These are phyloP conservation scores for Sphenodon punctatus DNA, from an alignment of 2,797 vertebrate species.

Conservation along the genomic window DNA sequence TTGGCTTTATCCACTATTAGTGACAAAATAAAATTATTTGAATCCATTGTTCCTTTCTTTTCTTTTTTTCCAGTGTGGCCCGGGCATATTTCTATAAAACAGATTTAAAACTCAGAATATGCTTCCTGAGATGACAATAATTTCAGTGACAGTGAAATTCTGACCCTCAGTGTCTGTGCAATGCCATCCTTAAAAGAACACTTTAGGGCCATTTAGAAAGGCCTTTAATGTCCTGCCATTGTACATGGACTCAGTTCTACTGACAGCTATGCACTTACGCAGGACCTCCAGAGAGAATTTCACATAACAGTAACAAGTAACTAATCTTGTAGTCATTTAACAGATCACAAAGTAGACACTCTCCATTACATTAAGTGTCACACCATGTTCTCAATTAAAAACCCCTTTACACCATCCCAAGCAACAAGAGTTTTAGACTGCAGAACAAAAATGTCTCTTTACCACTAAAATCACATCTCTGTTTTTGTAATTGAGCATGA, in stretches of 20 bases:
- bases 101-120: background rate
- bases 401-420: slow-evolving; percentile 27
- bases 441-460: slow-evolving; percentile 1
- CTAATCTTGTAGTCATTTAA: slow-evolving; percentile 35
- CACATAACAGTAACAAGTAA: slow-evolving; percentile 46
- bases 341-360: slow-evolving; percentile 41
- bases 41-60: too few species aligned
- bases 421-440: slow-evolving; percentile 26
- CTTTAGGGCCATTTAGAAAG: background rate
- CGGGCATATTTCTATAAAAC: too few species aligned
- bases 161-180: background rate
- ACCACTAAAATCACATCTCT: background rate
- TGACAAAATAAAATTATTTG: too few species aligned
- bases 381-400: slow-evolving; percentile 51
- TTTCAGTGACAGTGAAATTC: background rate
- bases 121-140: background rate
- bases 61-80: too few species aligned
- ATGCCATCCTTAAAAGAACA: background rate
- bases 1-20: too few species aligned
- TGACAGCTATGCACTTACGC: slow-evolving; percentile 41
- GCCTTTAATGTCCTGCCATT: slow-evolving; percentile 30
- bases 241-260: slow-evolving; percentile 33
- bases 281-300: slow-evolving; percentile 32
- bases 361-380: slow-evolving; percentile 42
- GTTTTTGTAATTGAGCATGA: background rate